Evolutionary conservation across 1,140 invertebrate species (phyloP).

Genomic region (Drosophila santomea): DNA sequence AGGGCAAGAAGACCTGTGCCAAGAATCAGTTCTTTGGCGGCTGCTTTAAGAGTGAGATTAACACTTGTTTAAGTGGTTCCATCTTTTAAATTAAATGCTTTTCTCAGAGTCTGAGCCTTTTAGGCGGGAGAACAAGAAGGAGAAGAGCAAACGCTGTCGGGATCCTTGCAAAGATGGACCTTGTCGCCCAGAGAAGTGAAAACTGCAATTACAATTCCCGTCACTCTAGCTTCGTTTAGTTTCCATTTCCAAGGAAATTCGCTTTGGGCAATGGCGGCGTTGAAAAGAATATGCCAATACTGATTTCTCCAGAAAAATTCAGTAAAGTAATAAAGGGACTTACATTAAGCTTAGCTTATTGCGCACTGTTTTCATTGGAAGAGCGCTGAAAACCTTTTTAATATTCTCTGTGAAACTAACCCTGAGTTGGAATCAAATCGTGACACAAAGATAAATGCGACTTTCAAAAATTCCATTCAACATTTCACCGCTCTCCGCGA

Average conservation of each 20-base stretch:
- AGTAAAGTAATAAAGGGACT: too few relatives aligned
- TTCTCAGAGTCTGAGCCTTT: slow-evolving; percentile 1
- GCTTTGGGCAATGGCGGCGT: too few relatives aligned
- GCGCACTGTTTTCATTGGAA: too few relatives aligned
- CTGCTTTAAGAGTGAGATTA: slow-evolving; percentile 40
- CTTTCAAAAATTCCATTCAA: background rate
- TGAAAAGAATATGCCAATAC: background rate
- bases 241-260: background rate
- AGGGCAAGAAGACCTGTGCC: slow-evolving; percentile 10
- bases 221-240: background rate
- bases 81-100: background rate
- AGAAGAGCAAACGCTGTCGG: slow-evolving; percentile 14
- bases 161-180: slow-evolving; percentile 38
- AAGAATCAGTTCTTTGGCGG: slow-evolving; percentile 30
- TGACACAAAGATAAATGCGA: background rate
- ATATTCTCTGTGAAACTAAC: background rate
- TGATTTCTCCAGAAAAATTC: background rate
- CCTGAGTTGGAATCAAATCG: too few relatives aligned
- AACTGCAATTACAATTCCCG: background rate
- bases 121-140: slow-evolving; percentile 14
- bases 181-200: slow-evolving; percentile 20
- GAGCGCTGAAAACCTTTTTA: too few relatives aligned
- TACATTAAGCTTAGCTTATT: too few relatives aligned
- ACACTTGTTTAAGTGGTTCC: background rate
- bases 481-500: background rate